Evolutionary conservation across 2,888 invertebrate genomes (phyloP).

Genomic region (Anoplius nigerrimus): DNA sequence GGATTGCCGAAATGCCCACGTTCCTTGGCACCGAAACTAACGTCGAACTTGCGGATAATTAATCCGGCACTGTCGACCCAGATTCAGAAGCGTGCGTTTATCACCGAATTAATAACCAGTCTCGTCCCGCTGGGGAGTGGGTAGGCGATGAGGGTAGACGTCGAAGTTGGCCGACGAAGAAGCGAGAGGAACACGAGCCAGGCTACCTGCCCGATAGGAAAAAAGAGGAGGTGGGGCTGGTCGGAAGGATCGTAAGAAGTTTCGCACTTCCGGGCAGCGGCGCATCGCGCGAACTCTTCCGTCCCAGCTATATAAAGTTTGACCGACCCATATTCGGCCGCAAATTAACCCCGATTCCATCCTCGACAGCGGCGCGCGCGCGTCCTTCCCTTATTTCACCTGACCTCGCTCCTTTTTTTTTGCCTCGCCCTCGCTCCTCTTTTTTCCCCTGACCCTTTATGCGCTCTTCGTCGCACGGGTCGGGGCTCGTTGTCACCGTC

Average conservation of each 20-base stretch:
- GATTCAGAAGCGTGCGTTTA: slow-evolving; percentile 12
- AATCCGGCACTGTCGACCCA: slow-evolving; percentile 14
- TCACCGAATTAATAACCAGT: slow-evolving; percentile 15
- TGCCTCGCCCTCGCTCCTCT: not conserved
- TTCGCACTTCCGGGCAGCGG: not conserved
- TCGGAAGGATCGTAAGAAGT: slow-evolving; percentile 7
- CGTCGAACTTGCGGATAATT: slow-evolving; percentile 6
- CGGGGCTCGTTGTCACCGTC: slow-evolving; percentile 2
- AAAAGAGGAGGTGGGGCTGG: not conserved
- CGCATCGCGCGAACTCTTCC: slow-evolving; percentile 3
- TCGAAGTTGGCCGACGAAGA: not conserved
- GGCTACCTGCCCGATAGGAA: not conserved
- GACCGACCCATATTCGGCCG: slow-evolving; percentile 46
- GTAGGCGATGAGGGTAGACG: not conserved
- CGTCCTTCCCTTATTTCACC: not conserved
- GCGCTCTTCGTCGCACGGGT: not conserved
- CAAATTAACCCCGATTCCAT: slow-evolving; percentile 49
- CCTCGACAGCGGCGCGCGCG: not conserved
- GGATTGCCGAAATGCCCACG: not conserved
- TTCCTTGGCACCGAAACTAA: not conserved
- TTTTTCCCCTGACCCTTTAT: not conserved
- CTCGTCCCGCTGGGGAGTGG: too few species aligned
- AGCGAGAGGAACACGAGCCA: not conserved
- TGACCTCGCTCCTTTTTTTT: not conserved
- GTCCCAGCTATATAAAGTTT: not conserved